Conservation (phyloP, 37 sponge, comb jelly and placozoan genomes). For the Ianthella basta region DNA sequence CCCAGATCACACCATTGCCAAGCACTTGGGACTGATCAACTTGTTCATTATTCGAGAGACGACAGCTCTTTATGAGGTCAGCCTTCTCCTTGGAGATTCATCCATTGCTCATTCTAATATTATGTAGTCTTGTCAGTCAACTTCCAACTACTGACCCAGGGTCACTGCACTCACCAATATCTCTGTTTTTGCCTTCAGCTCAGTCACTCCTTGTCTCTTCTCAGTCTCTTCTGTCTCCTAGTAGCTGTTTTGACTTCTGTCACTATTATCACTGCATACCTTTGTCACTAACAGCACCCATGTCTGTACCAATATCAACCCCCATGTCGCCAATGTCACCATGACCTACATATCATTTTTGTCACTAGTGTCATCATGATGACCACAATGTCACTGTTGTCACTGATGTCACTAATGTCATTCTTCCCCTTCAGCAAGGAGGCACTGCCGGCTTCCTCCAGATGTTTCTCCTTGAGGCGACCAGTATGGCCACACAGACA, state of each 20-base stretch:
- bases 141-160: not conserved
- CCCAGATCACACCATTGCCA: not conserved
- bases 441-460: conserved; percentile 57
- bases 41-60: conserved; percentile 23
- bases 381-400: no score
- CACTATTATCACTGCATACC: no score
- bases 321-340: no score
- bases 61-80: not conserved
- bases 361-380: no score
- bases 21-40: conserved; percentile 13
- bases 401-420: no score
- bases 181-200: not conserved
- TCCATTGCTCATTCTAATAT: not conserved
- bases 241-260: no score
- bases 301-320: no score
- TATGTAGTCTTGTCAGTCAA: not conserved
- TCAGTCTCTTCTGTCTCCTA: not conserved
- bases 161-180: not conserved
- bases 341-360: no score
- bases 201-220: not conserved
- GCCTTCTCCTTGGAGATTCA: not conserved
- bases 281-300: no score
- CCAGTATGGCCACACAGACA: conserved; percentile 51
- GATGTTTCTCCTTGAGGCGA: conserved; percentile 64
- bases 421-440: conserved; percentile 36